These are phyloP conservation scores for Latrodectus elegans DNA, from an alignment of 2,888 invertebrate genomes.

Conservation along the genomic window DNA sequence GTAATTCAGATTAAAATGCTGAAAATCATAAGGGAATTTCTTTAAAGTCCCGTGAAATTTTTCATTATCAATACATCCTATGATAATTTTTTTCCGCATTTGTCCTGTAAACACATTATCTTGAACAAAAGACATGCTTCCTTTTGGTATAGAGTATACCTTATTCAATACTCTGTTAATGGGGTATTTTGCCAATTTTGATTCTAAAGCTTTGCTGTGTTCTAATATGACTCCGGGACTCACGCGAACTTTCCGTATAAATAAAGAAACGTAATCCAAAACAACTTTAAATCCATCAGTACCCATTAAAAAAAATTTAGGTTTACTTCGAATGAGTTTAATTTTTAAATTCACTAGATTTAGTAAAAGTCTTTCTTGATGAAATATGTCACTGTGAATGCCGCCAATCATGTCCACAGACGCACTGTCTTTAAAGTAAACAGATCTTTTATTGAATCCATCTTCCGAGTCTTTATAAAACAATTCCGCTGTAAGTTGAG, in stretches of 20 bases:
- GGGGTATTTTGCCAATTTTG: constrained; percentile 27
- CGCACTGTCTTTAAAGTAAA: constrained; percentile 30
- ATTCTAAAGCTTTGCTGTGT: constrained; percentile 20
- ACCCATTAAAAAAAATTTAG: constrained; percentile 50
- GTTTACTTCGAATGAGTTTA: constrained; percentile 42
- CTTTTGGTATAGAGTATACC: constrained; percentile 28
- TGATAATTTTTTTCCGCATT: constrained; percentile 70
- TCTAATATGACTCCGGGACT: constrained; percentile 71
- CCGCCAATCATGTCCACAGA: constrained; percentile 46
- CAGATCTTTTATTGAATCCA: constrained; percentile 16
- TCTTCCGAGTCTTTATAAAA: constrained; percentile 28
- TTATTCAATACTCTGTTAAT: constrained; percentile 27
- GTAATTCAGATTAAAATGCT: constrained; percentile 21
- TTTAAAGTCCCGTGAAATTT: not conserved
- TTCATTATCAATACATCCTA: constrained; percentile 16
- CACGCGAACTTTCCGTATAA: constrained; percentile 69
- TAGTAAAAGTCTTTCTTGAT: constrained; percentile 40
- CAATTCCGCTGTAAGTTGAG: constrained; percentile 22
- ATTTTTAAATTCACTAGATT: constrained; percentile 50
- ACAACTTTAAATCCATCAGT: constrained; percentile 59
- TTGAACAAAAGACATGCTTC: constrained; percentile 71
- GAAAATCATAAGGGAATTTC: constrained; percentile 11
- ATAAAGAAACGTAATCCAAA: constrained; percentile 70
- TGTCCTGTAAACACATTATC: constrained; percentile 73
- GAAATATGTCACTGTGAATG: constrained; percentile 50